Evolutionary conservation across 2,888 invertebrate species (phyloP).

Genomic region (Ectobius pallidus): DNA sequence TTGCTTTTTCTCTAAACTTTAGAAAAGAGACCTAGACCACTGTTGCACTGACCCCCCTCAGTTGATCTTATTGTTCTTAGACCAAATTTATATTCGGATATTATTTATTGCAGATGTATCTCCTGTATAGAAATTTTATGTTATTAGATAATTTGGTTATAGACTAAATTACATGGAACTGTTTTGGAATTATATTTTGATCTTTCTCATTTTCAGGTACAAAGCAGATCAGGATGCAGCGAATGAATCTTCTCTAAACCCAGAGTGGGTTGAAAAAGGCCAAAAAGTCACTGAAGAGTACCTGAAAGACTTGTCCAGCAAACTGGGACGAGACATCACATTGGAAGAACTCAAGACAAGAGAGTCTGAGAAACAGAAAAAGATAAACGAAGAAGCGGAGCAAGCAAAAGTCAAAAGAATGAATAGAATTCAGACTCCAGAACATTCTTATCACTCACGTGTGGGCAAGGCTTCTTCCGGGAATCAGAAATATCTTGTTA

Average conservation of each 20-base stretch:
- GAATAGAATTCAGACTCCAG: constrained; percentile 18
- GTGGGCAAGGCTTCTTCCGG: background rate
- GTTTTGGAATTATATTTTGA: no score
- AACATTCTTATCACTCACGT: constrained; percentile 32
- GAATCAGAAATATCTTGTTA: no score
- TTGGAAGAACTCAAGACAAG: constrained; percentile 38
- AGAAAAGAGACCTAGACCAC: no score
- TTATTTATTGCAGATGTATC: no score
- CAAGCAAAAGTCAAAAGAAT: constrained; percentile 22
- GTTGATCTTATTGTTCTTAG: no score
- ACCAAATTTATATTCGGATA: no score
- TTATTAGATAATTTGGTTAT: no score
- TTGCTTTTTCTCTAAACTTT: no score
- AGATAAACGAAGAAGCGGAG: constrained; percentile 26
- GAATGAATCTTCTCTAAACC: constrained; percentile 17
- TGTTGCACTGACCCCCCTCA: no score
- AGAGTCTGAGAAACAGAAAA: constrained; percentile 27
- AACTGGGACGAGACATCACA: constrained; percentile 40
- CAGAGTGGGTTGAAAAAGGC: constrained; percentile 43
- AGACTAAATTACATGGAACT: no score
- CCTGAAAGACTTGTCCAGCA: constrained; percentile 38
- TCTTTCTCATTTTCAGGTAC: constrained; percentile 35
- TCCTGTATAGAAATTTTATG: no score
- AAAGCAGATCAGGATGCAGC: constrained; percentile 34
- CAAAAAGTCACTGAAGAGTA: constrained; percentile 40